Evolutionary conservation across 2,113 vertebrate species (phyloP).

Genomic region (Mastomys natalensis): DNA sequence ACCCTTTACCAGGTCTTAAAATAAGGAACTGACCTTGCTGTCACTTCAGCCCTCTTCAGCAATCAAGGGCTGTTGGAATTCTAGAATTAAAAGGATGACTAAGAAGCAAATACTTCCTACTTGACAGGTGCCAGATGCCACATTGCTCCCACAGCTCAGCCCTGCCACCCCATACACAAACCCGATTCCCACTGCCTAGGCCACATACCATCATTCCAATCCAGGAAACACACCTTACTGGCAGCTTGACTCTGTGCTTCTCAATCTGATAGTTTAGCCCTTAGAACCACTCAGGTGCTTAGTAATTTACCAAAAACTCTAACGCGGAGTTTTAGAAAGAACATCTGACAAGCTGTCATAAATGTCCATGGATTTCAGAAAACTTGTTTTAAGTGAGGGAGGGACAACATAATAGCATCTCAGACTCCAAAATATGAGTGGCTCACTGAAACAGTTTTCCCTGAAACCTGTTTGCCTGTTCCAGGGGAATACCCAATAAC

Average conservation of each 20-base stretch:
- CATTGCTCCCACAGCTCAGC: not conserved
- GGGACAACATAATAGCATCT: not conserved
- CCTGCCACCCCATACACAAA: not conserved
- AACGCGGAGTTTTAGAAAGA: not conserved
- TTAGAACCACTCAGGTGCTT: not conserved
- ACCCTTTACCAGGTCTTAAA: not conserved
- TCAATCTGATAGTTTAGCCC: not conserved
- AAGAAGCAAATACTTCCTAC: not conserved
- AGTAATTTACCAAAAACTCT: not conserved
- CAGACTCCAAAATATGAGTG: not conserved
- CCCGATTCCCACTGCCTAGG: not conserved
- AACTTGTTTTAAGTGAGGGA: not conserved
- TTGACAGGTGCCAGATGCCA: not conserved
- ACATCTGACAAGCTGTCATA: not conserved
- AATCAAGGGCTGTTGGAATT: not conserved
- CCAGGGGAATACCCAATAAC: not conserved
- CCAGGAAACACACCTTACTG: not conserved
- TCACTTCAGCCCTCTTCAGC: not conserved
- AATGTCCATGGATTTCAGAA: conserved; percentile 8
- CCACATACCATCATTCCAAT: not conserved
- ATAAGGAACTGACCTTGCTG: not conserved
- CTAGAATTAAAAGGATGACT: not conserved
- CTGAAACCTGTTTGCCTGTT: not conserved
- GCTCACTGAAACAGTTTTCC: not conserved
- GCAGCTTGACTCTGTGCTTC: not conserved